Conservation (phyloP, 2,888 invertebrate species). For the Seira musarum region DNA sequence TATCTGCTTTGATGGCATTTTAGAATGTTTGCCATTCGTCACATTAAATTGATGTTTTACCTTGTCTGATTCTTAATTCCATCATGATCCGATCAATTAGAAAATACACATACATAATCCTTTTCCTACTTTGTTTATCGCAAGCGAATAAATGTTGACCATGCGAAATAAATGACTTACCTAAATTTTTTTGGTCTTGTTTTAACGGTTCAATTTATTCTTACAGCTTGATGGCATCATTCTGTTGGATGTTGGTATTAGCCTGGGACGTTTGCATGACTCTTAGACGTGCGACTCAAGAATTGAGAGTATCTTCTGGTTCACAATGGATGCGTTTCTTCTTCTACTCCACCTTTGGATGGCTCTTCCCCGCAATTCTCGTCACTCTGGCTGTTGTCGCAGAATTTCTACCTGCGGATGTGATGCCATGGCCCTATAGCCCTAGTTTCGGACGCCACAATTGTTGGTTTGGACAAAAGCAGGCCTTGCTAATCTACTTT, state of each 20-base stretch:
- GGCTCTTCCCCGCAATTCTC: conserved; percentile 72
- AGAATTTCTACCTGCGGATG: conserved; percentile 70
- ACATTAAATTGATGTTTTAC: no score
- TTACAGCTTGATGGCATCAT: conserved; percentile 74
- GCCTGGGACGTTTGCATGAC: conserved; percentile 74
- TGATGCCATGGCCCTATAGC: conserved; percentile 70
- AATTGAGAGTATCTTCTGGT: conserved; percentile 73
- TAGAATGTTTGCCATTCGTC: no score
- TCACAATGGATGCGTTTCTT: conserved; percentile 72
- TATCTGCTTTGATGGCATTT: no score
- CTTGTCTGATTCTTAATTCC: no score
- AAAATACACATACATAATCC: no score
- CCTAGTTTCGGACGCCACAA: conserved; percentile 73
- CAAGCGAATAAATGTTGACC: no score
- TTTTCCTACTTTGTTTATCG: no score
- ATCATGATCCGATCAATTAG: no score
- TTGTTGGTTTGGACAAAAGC: conserved; percentile 75
- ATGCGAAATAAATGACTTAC: no score
- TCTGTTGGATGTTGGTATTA: conserved; percentile 76
- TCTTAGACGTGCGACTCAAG: conserved; percentile 73
- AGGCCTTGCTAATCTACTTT: conserved; percentile 75
- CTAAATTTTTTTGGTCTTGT: no score
- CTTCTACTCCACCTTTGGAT: conserved; percentile 73
- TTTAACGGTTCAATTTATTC: no score
- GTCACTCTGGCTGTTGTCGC: conserved; percentile 72